These are phyloP conservation scores for Chrysolina oricalcia DNA, from an alignment of 2,888 invertebrate species.

Conservation along the genomic window DNA sequence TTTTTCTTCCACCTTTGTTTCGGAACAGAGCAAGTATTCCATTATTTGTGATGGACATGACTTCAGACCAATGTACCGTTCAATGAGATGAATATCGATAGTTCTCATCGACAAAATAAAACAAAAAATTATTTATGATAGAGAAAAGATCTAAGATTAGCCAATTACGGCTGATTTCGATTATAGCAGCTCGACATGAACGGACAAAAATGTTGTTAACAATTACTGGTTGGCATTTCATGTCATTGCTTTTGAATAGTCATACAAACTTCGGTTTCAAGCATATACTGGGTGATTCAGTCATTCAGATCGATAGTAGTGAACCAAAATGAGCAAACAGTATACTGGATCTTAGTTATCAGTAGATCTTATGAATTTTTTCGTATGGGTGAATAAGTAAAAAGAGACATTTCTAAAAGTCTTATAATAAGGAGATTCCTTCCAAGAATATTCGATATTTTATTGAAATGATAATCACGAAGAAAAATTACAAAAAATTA, in stretches of 20 bases:
- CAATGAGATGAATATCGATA: conserved; percentile 4
- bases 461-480: too few species aligned
- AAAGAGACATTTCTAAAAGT: too few species aligned
- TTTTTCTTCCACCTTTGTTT: not conserved
- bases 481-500: too few species aligned
- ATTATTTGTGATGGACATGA: not conserved
- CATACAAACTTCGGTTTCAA: not conserved
- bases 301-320: too few species aligned
- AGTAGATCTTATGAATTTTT: too few species aligned
- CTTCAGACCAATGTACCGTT: not conserved
- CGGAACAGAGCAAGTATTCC: not conserved
- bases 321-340: too few species aligned
- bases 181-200: not conserved
- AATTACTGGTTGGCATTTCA: not conserved
- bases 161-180: not conserved
- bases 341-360: too few species aligned
- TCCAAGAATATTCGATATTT: too few species aligned
- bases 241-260: not conserved
- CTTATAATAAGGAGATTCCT: too few species aligned
- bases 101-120: conserved; percentile 3
- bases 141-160: conserved; percentile 20
- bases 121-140: conserved; percentile 7
- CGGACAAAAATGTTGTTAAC: not conserved
- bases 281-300: not conserved
- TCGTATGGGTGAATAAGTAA: too few species aligned